Base-by-base conservation (phyloP, 1,140 invertebrate species). In the Drosophila burlai region DNA sequence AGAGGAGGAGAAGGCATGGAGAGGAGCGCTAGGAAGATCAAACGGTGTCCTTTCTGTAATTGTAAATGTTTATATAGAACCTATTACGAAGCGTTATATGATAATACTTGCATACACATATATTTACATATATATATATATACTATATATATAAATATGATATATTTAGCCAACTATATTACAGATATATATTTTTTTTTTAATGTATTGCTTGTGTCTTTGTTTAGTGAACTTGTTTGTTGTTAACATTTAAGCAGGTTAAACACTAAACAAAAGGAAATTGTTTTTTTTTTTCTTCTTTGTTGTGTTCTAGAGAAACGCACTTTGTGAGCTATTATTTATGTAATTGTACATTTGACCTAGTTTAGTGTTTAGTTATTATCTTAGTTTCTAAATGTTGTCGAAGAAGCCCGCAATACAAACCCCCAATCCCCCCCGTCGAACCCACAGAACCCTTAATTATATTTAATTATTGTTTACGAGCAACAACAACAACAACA, bases 301-400 rank as follows among this genome's bases (percentile, higher is more conserved):
- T 40, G 26, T 54, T 54, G 50, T 54, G 50, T 54, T 52, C 66
- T 65, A 65, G 55, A 71, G 34, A 57, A 59, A 76, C 67, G 74
- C 75, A 82, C 59, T 50, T 84, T 73, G 82, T 78, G 73, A 75
- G 76, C 73, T 87, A 87, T 79, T 79, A 79, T 79, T 79, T 79
- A 79, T 79, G 75, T 77, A 79, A 64, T 79, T 79, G 76, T 79
- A 79, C 65, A 77, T 80, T 83, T 81, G 60, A 73, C 65, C 63
- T 87, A 89, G 81, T 84, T 84, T 87, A 87, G 77, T 78, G 77
- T 87, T 87, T 90, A 81, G 86, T 90, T 87, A 54, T 80, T 87
- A 87, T 83, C 62, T 81, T 86, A 86, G 83, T 87, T 80, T 87
- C 74, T 86, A 86, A 86, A 77, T 84, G 82, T 84, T 85, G 83